Percentiles rank a stretch among this genome's conserved stretches.
Evolutionary conservation across 1,140 invertebrate species (phyloP).

Genomic region (Dinothrombium tinctorium): DNA sequence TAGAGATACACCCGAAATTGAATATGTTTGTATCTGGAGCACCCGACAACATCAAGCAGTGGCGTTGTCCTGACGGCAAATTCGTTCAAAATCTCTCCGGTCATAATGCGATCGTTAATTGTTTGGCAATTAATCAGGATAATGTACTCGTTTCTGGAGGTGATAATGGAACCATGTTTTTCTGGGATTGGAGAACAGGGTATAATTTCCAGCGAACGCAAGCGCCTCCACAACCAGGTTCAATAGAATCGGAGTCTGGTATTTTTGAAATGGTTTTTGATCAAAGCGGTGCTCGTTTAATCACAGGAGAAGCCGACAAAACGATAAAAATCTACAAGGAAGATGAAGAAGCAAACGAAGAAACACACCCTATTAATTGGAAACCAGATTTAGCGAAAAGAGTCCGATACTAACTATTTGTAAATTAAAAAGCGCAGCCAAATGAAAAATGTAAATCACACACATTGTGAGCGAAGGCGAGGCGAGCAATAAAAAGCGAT

Average conservation of each 20-base stretch:
- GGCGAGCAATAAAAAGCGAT: background rate
- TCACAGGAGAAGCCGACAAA: slow-evolving; percentile 95
- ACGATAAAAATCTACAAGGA: slow-evolving; percentile 98
- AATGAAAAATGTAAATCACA: too few relatives aligned
- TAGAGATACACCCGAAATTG: slow-evolving; percentile 69
- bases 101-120: slow-evolving; percentile 94
- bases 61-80: slow-evolving; percentile 93
- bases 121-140: slow-evolving; percentile 72
- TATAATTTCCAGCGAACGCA: slow-evolving; percentile 89
- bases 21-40: slow-evolving; percentile 94
- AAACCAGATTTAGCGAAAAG: slow-evolving; percentile 77
- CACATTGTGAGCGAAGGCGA: too few relatives aligned
- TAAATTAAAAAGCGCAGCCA: too few relatives aligned
- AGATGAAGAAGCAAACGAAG: slow-evolving; percentile 84
- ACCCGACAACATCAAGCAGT: slow-evolving; percentile 97
- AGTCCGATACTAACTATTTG: slow-evolving; percentile 59
- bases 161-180: slow-evolving; percentile 93
- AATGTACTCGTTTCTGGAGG: slow-evolving; percentile 91
- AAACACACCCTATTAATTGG: slow-evolving; percentile 90
- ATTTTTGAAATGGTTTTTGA: slow-evolving; percentile 91
- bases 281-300: slow-evolving; percentile 67
- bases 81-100: slow-evolving; percentile 94
- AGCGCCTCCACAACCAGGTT: slow-evolving; percentile 88
- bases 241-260: slow-evolving; percentile 94
- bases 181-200: slow-evolving; percentile 97